Base-by-base conservation (phyloP, 2,797 vertebrate species). In the Macropus fuliginosus region DNA sequence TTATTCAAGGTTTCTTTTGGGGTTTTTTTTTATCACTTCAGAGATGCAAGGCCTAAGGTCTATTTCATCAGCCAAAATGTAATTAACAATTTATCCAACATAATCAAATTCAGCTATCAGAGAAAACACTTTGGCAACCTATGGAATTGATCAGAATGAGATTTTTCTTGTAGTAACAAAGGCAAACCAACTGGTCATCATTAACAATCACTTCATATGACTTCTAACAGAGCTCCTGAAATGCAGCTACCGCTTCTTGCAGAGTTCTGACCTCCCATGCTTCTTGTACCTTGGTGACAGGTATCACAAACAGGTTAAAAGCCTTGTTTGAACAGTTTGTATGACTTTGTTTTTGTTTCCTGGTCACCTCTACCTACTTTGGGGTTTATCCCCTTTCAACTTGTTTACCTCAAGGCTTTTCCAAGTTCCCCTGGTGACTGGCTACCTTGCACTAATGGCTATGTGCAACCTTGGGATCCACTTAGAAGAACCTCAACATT, bases 271-370 rank as follows among this genome's bases (percentile, higher is more conserved):
- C 27, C 57, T 96, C 91, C 18, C 31, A 66, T 54, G 4, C 11
- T 95, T 91, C 56, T 28, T 93, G 50, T 94, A 90, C 55, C 90
- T 90, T 94, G 95, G 97, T 0, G 18, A 97, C 95, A 94, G 91
- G 94, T 91, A 81, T 92, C 96, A 55, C 81, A 93, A 97, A 97
- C 96, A 97, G 96, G 97, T 95, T 95, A 97, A 94, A 95, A 95
- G 56, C 14, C 40, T 95, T 97, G 93, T 97, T 96, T 97, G 91
- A 96, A 95, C 54, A 95, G 94, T 96, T 94, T 96, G 57, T 3
- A 0, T 16, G 57, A 54, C 52, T 97, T 95, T 95, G 91, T 96
- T 94, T 96, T 34, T 57, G 92, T 93, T 95, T 95, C 93, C 87
- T 59, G 93, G 92, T 87, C 94, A 93, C 94, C n/a, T 2, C 34